Conservation (phyloP, 2,888 invertebrate genomes). For the Pseudococcus jackbeardsleyi region DNA sequence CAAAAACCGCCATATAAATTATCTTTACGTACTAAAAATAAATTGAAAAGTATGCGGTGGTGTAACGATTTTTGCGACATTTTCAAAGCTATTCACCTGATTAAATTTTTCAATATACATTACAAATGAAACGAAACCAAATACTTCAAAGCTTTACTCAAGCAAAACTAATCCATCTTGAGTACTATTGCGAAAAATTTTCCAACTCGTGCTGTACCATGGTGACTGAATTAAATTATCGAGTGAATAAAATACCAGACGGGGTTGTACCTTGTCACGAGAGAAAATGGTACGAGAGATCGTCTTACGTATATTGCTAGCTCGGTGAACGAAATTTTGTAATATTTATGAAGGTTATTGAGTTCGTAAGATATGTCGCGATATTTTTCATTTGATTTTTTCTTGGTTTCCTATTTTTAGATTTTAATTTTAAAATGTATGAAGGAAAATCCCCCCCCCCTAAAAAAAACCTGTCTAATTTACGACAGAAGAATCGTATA, state of each 20-base stretch:
- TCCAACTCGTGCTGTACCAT: neutral
- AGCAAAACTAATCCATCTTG: slow-evolving; percentile 15
- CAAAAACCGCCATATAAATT: neutral
- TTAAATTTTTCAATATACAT: slow-evolving; percentile 28
- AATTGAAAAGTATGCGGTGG: neutral
- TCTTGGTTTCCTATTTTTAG: no score
- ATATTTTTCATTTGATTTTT: no score
- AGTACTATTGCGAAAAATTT: slow-evolving; percentile 11
- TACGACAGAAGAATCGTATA: no score
- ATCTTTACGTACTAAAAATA: neutral
- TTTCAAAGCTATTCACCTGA: slow-evolving; percentile 24
- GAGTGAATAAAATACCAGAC: slow-evolving; percentile 3
- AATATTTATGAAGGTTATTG: neutral
- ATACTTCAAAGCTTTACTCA: slow-evolving; percentile 28
- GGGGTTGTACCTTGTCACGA: neutral
- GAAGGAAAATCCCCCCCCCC: no score
- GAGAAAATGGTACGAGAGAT: neutral
- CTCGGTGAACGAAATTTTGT: neutral
- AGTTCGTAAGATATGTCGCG: no score
- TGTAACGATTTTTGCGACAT: neutral
- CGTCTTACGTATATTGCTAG: neutral
- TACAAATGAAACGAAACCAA: slow-evolving; percentile 23
- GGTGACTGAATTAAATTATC: slow-evolving; percentile 28
- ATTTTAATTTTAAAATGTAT: no score
- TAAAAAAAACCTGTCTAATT: no score